Evolutionary conservation across 2,797 vertebrate genomes (phyloP).

Genomic region (Tenualosa ilisha): DNA sequence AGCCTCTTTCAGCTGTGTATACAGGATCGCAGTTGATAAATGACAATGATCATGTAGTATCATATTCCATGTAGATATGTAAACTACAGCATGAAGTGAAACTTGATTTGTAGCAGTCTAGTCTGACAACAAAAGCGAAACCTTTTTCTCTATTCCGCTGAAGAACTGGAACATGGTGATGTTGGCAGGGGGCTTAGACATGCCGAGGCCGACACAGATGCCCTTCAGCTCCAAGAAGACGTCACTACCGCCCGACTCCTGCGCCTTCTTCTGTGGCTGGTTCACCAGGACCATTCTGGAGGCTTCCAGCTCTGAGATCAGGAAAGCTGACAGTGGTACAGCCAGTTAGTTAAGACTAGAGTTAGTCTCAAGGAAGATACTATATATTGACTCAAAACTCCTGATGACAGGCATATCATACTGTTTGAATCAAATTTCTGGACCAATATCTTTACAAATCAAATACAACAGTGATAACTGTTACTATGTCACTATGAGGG

Average conservation of each 20-base stretch:
- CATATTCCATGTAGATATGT: background rate
- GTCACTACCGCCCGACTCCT: slow-evolving; percentile 82
- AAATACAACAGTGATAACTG: background rate
- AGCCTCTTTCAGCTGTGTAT: slow-evolving; percentile 90
- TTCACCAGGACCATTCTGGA: slow-evolving; percentile 92
- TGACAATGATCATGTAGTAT: background rate
- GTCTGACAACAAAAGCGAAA: slow-evolving; percentile 51
- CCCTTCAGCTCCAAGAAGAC: slow-evolving; percentile 93
- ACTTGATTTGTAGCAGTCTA: background rate
- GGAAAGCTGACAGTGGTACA: slow-evolving; percentile 79
- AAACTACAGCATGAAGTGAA: background rate
- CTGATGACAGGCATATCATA: too few relatives aligned
- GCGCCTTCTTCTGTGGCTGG: slow-evolving; percentile 82
- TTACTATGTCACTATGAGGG: background rate
- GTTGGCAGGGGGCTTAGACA: slow-evolving; percentile 97
- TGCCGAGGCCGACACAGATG: slow-evolving; percentile 93
- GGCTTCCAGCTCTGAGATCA: slow-evolving; percentile 96
- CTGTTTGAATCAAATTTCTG: background rate
- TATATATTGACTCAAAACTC: too few relatives aligned
- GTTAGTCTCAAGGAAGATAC: background rate
- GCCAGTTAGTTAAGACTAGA: background rate
- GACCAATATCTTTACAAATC: background rate
- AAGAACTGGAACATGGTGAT: slow-evolving; percentile 99
- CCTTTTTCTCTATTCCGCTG: slow-evolving; percentile 98
- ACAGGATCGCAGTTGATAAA: background rate